Evolutionary conservation across 1,140 invertebrate species (phyloP), one percentile per base, ranked within the genome.

Genomic region (Marisa cornuarietis): DNA sequence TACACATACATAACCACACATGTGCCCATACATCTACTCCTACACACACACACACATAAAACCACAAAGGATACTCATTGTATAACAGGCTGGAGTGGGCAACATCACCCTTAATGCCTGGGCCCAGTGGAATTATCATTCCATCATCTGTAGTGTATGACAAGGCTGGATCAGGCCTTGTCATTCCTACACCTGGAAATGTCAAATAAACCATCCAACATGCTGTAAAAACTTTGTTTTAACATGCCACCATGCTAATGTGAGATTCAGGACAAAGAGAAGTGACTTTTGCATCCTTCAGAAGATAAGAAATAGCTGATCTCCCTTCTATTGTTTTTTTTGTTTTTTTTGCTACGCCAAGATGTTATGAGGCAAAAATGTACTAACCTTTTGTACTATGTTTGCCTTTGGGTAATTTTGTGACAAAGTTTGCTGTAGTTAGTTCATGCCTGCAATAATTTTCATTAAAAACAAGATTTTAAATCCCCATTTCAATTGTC

Each of bases 1-100:
- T 2, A 58, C 54, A 58, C 16, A 14, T 58, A 18, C 16, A 18
- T 6, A 8, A 11, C 11, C 54, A 58, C 54, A 68, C 65, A 68
- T 68, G 20, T 66, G 65, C 65, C 13, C 22, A 31, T 31, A n/a
- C 13, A 31, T 42, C 6, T 42, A 42, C 31, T 42, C 3, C 0
- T 68, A 11, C 7, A n/a, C 65, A n/a, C 22, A 68, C 26, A 68
- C 65, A 8, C 6, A 68, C 22, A 68, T 6, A 68, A 13, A 11
- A 11, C 4, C 65, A 31, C 26, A 24, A 68, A 90, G 88, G 89
- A 90, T 90, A 91, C 89, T 92, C 91, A 84, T 92, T 92, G 82
- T 92, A 92, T 2, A 91, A 82, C 26, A 92, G 83, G 78, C 89
- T 89, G n/a, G 87, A 86, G 14, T 82, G 71, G 24, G 72, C 71